These are phyloP conservation scores for Pachypeltis micranthus DNA, from an alignment of 1,140 invertebrate genomes.

Conservation along the genomic window DNA sequence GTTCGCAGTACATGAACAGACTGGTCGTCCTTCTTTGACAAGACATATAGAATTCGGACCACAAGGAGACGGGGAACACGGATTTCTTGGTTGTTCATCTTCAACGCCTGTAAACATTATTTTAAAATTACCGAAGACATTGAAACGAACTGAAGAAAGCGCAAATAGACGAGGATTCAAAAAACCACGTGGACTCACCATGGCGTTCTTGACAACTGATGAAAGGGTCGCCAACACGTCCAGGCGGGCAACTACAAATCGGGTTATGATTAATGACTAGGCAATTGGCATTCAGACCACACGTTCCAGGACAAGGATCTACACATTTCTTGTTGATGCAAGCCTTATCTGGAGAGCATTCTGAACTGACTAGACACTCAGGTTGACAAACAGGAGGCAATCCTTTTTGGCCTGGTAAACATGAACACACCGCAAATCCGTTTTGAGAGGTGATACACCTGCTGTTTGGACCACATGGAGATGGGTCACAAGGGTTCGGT, in stretches of 20 bases:
- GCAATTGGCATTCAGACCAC: conserved; percentile 60
- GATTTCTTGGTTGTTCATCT: conserved; percentile 37
- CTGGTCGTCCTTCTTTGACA: conserved; percentile 59
- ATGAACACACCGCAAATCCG: conserved; percentile 65
- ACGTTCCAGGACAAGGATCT: conserved; percentile 65
- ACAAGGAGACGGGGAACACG: conserved; percentile 69
- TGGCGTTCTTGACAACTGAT: conserved; percentile 48
- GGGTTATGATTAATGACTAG: conserved; percentile 70
- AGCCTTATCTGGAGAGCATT: conserved; percentile 60
- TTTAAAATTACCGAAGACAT: not conserved
- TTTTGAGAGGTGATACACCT: conserved; percentile 56
- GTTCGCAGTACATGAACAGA: conserved; percentile 57
- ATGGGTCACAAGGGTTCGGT: conserved; percentile 43
- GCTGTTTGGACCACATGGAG: conserved; percentile 66
- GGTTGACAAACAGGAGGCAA: conserved; percentile 66
- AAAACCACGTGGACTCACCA: conserved; percentile 25
- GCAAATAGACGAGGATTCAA: not conserved
- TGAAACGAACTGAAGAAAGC: not conserved
- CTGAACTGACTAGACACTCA: conserved; percentile 66
- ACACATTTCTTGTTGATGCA: conserved; percentile 66
- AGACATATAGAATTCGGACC: conserved; percentile 75
- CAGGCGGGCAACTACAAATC: conserved; percentile 62
- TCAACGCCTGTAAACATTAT: not conserved
- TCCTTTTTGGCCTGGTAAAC: conserved; percentile 63
- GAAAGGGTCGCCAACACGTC: conserved; percentile 67